Base-by-base conservation (phyloP, 1,140 invertebrate genomes). In the Amphibalanus amphitrite region DNA sequence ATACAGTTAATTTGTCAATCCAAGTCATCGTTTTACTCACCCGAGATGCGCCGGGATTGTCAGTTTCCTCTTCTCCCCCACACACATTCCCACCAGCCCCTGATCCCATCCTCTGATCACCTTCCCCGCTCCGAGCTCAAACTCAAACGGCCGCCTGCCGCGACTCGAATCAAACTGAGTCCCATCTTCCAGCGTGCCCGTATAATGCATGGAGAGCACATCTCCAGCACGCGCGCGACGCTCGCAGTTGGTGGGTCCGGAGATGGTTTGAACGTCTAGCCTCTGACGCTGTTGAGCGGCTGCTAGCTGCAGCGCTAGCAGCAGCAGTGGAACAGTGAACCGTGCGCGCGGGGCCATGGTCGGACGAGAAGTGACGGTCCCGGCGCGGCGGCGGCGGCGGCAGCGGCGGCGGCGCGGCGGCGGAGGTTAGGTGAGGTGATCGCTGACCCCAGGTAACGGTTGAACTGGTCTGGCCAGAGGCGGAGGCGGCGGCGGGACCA, bases 151-250 rank as follows among this genome's bases (percentile, higher is more conserved):
- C 70, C 81, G 77, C 47, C 76, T 76, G n/a, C 81, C 76, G 71
- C 79, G 94, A 91, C 92, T 95, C 75, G 92, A 94, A 80, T 96
- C 92, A 78, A 96, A 96, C 82, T 94, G 92, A 77, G 86, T 92
- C 71, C 92, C 92, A 81, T 95, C 90, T 73, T 84, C 82, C 65
- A 95, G 83, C 28, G 89, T 93, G 74, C 93, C 93, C 59, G 88
- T 91, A 78, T 96, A 96, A 80, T 96, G 93, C 92, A 96, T 95
- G 69, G 90, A 91, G 47, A 96, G 85, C 83, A 89, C 88, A 80
- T 95, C 91, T 38, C 91, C 90, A 73, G 86, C 86, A 80, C 93
- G 92, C n/a, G 90, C 87, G 79, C 89, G 90, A 74, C 84, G 81
- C 3, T 87, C 86, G 83, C 93, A 95, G 68, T 86, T 83, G 76